These are phyloP conservation scores for Pterois miles DNA, from an alignment of 2,797 vertebrate genomes.

Conservation along the genomic window DNA sequence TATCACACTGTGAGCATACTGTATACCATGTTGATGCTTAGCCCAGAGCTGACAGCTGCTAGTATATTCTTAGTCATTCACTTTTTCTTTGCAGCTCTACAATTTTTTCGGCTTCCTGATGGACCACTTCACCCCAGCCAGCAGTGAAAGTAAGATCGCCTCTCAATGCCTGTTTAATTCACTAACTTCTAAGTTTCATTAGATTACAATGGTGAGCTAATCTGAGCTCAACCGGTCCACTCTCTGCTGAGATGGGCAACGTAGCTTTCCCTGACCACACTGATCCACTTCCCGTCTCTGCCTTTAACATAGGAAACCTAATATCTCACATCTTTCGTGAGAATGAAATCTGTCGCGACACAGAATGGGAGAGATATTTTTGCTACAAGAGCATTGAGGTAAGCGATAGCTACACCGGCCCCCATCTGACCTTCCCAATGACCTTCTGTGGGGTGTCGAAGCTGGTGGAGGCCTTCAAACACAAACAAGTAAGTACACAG, in stretches of 20 bases:
- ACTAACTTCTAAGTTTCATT: not conserved
- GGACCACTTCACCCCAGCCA: constrained; percentile 90
- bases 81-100: constrained; percentile 83
- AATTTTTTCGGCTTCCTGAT: constrained; percentile 93
- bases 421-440: constrained; percentile 89
- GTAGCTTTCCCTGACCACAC: not conserved
- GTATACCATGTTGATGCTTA: not conserved
- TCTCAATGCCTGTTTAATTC: not conserved
- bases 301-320: constrained; percentile 84
- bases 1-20: not conserved
- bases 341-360: constrained; percentile 79
- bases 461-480: constrained; percentile 92
- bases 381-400: constrained; percentile 88
- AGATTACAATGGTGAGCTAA: constrained; percentile 1
- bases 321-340: constrained; percentile 89
- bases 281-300: not conserved
- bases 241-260: not conserved
- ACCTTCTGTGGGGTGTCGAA: constrained; percentile 85
- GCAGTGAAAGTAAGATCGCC: constrained; percentile 87
- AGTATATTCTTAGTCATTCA: not conserved
- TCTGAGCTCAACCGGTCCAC: constrained; percentile 3
- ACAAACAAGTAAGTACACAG: constrained; percentile 88
- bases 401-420: constrained; percentile 85
- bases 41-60: not conserved
- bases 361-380: constrained; percentile 83